Evolutionary conservation across 2,888 invertebrate species (phyloP).

Genomic region (Noctua fimbriata): DNA sequence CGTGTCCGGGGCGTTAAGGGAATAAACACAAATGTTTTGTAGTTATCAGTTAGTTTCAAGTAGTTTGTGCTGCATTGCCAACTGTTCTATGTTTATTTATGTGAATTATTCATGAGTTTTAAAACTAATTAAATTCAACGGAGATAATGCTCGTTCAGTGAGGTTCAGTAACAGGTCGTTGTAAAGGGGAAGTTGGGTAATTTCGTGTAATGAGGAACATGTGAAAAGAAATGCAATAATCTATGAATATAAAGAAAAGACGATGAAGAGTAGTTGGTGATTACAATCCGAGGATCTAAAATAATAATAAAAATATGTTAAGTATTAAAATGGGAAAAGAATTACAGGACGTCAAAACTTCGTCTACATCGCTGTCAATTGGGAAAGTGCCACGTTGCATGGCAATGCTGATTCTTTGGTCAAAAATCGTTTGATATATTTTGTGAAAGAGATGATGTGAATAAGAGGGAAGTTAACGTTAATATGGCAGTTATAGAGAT

Average conservation of each 20-base stretch:
- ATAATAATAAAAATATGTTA: no score
- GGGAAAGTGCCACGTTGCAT: background rate
- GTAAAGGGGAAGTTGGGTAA: conserved; percentile 9
- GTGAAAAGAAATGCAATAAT: background rate
- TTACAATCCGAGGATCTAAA: background rate
- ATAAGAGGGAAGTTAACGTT: background rate
- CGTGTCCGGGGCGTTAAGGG: conserved; percentile 6
- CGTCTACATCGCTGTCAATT: background rate
- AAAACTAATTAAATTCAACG: conserved; percentile 56
- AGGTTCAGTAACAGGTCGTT: conserved; percentile 7
- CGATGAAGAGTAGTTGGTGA: background rate
- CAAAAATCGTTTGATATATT: background rate
- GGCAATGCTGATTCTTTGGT: background rate
- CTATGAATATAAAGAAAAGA: background rate
- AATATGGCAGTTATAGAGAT: background rate
- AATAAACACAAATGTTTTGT: conserved; percentile 52
- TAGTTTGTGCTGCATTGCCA: conserved; percentile 42
- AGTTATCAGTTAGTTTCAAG: conserved; percentile 47
- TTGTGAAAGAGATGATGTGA: background rate
- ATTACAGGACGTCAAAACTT: background rate
- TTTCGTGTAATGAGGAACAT: background rate
- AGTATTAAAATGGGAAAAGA: no score
- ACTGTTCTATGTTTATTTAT: conserved; percentile 43
- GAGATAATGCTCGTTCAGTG: conserved; percentile 38
- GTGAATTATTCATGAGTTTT: conserved; percentile 63